phyloP scores from a whole-genome alignment of 2,797 vertebrate species.

The Steatocranus sp. region DNA sequence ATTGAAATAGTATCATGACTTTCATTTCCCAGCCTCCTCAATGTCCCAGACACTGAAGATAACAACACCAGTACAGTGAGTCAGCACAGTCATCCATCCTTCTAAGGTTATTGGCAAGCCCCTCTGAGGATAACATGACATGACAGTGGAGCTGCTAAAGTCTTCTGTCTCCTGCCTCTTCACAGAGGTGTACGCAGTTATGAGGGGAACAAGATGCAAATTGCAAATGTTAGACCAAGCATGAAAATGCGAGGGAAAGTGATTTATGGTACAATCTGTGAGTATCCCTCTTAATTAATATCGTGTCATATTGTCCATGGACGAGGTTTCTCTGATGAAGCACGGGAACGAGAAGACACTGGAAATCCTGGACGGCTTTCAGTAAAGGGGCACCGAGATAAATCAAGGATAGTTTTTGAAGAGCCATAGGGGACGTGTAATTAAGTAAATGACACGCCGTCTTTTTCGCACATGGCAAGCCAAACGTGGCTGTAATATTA shows the following conservation, averaged over 20 bases:
- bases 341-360: not conserved
- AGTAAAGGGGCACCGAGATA: conserved; percentile 17
- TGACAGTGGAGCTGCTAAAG: conserved; percentile 18
- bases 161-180: conserved; percentile 13
- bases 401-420: conserved; percentile 40
- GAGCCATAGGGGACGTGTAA: conserved; percentile 15
- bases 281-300: conserved; percentile 60
- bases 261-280: conserved; percentile 59
- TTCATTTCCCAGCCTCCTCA: conserved; percentile 19
- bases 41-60: conserved; percentile 24
- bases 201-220: conserved; percentile 57
- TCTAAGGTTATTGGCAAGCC: conserved; percentile 28
- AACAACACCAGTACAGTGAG: conserved; percentile 31
- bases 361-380: conserved; percentile 29
- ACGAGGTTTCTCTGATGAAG: conserved; percentile 27
- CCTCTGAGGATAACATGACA: conserved; percentile 14
- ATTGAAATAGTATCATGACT: conserved; percentile 1
- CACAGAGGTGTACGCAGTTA: conserved; percentile 17
- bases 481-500: conserved; percentile 8
- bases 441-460: conserved; percentile 54
- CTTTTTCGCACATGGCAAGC: conserved; percentile 15
- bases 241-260: conserved; percentile 42
- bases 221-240: conserved; percentile 40
- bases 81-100: conserved; percentile 29
- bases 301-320: conserved; percentile 25